Percentiles rank a stretch among this genome's conserved stretches.
phyloP scores from a whole-genome alignment of 1,140 invertebrate species.

The Penaeus vannamei region DNA sequence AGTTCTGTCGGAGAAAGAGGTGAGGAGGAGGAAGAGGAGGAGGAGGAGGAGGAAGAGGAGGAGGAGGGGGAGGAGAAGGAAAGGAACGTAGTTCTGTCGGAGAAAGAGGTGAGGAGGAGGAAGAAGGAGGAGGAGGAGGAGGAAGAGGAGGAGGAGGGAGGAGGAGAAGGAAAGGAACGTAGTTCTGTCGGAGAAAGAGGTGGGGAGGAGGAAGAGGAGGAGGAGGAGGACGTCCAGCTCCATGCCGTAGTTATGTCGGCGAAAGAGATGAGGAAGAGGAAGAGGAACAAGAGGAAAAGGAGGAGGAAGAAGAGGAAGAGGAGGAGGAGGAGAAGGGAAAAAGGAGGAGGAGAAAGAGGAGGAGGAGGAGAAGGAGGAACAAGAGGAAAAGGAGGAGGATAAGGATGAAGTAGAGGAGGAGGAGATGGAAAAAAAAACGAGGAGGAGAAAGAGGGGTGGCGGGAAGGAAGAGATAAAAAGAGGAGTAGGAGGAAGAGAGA shows the following conservation, averaged over 20 bases:
- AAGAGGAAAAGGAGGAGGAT: neutral
- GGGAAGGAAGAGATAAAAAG: too few species aligned
- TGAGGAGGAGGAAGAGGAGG: neutral
- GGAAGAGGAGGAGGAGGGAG: neutral
- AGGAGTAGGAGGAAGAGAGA: neutral
- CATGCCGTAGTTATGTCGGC: too few species aligned
- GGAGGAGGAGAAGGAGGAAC: neutral
- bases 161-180: neutral
- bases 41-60: neutral
- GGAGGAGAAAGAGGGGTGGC: neutral
- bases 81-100: too few species aligned
- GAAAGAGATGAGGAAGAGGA: neutral
- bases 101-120: neutral
- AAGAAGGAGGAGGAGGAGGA: neutral
- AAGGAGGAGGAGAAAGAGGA: neutral
- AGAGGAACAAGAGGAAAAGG: neutral
- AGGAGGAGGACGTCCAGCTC: neutral
- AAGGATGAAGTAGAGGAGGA: neutral
- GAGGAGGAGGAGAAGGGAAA: neutral
- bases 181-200: slow-evolving; percentile 5
- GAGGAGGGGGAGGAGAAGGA: neutral
- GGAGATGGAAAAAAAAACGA: neutral
- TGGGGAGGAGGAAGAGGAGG: neutral
- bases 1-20: slow-evolving; percentile 26
- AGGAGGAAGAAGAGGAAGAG: neutral